Conservation (phyloP, 1,140 invertebrate species). For the Vollenhovia emeryi region DNA sequence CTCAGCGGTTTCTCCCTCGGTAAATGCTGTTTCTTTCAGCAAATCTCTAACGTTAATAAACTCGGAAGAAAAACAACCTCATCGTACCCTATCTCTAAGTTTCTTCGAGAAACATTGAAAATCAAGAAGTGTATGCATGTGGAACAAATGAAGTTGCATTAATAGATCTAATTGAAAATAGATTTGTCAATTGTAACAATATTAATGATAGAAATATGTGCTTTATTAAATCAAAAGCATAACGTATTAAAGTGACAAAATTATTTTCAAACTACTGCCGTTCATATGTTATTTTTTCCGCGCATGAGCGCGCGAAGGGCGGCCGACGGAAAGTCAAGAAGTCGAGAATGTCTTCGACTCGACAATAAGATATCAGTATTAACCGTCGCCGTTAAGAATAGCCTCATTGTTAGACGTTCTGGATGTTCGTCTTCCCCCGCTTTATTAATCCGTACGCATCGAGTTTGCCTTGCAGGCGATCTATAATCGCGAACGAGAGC, state of each 20-base stretch:
- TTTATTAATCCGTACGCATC: conserved; percentile 27
- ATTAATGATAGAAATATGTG: not conserved
- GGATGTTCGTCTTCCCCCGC: not conserved
- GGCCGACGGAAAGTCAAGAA: not conserved
- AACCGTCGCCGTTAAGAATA: not conserved
- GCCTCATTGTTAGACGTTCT: not conserved
- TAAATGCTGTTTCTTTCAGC: not conserved
- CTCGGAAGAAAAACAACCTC: not conserved
- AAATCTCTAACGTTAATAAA: not conserved
- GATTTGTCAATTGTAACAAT: not conserved
- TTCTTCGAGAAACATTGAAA: not conserved
- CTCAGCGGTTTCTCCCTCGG: too few relatives aligned
- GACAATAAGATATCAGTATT: not conserved
- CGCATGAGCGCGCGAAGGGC: not conserved
- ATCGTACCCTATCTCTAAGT: not conserved
- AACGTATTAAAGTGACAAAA: not conserved
- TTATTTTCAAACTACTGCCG: not conserved
- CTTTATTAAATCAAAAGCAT: not conserved
- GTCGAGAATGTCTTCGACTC: not conserved
- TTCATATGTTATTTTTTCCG: not conserved
- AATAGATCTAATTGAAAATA: not conserved
- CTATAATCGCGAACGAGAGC: conserved; percentile 41
- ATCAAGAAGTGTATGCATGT: not conserved
- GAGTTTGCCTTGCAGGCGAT: conserved; percentile 19
- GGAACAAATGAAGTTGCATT: not conserved